Evolutionary conservation across 2,113 vertebrate genomes (phyloP), one percentile per base, ranked within the genome.

Genomic region (Clinocottus analis): DNA sequence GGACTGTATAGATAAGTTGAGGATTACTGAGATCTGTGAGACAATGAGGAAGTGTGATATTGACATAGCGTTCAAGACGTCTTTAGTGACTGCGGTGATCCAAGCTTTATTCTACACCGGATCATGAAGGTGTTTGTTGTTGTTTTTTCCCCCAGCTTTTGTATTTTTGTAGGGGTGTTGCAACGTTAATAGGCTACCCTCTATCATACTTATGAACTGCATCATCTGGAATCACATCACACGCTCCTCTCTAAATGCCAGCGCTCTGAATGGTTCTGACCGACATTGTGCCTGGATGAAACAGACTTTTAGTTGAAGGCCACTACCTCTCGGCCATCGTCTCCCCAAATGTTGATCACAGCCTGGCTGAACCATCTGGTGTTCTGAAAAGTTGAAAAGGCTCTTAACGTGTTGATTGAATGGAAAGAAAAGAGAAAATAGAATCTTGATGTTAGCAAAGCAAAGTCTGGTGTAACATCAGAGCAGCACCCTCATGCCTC

Each of bases 241-340:
- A 83, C n/a, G 33, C 68, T 72, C 41, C 82, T 77, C 70, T 89
- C 53, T 73, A 87, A 91, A 89, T 86, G 83, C 72, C 81, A 87
- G 56, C 11, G 63, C 70, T 79, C 70, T 55, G 67, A 75, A 69
- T 43, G 62, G 55, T 19, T 67, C 3, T 58, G 61, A 12, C 45
- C 16, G 7, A 47, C 16, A 8, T 78, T 33, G 45, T 68, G 71
- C 53, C 43, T 51, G 66, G 49, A 65, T 62, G 39, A 83, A 80
- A 82, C 82, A 68, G 56, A 53, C 59, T 84, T 86, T 72, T 71
- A 64, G 59, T 72, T 84, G 86, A 89, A 89, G 85, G 85, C 85
- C 87, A 91, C 58, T 75, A 75, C 59, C 66, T 88, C 62, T 62
- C 39, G 27, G 55, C 73, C 79, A 80, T 10, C 29, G 55, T 73